Evolutionary conservation across 2,113 vertebrate species (phyloP).

Genomic region (Myanophis thanlyinensis): DNA sequence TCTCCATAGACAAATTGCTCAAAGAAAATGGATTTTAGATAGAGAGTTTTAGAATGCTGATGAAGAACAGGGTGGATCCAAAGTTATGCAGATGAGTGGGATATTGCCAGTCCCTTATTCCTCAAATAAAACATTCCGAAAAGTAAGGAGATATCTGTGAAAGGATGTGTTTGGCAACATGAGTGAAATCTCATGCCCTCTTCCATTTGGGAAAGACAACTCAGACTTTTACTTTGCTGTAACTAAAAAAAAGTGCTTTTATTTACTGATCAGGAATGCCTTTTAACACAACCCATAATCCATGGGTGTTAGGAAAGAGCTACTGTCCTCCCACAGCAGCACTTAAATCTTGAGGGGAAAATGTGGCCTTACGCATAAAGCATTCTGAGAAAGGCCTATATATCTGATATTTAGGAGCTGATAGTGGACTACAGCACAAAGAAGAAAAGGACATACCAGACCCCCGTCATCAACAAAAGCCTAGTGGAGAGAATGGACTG

Average conservation of each 20-base stretch:
- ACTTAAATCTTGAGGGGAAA: not conserved
- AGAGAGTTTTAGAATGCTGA: not conserved
- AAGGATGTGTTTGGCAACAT: not conserved
- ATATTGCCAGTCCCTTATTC: not conserved
- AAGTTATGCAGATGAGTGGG: not conserved
- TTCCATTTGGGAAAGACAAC: not conserved
- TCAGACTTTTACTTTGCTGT: too few species aligned
- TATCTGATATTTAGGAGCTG: too few species aligned
- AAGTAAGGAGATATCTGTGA: not conserved
- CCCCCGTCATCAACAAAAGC: too few species aligned
- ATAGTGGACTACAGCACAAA: too few species aligned
- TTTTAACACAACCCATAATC: not conserved
- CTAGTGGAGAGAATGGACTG: too few species aligned
- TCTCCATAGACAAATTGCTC: not conserved
- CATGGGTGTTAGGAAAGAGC: not conserved
- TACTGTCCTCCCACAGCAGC: too few species aligned
- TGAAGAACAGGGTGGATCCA: not conserved
- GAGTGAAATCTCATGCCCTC: not conserved
- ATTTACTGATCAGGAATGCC: not conserved
- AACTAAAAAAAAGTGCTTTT: not conserved
- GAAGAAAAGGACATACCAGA: too few species aligned
- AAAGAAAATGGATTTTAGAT: not conserved
- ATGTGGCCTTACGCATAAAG: not conserved
- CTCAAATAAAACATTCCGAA: not conserved
- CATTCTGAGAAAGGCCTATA: not conserved